Percentiles rank a stretch among this genome's conserved stretches.
Conservation (phyloP, 2,113 vertebrate species). For the Ptilorrhoa leucosticta region DNA sequence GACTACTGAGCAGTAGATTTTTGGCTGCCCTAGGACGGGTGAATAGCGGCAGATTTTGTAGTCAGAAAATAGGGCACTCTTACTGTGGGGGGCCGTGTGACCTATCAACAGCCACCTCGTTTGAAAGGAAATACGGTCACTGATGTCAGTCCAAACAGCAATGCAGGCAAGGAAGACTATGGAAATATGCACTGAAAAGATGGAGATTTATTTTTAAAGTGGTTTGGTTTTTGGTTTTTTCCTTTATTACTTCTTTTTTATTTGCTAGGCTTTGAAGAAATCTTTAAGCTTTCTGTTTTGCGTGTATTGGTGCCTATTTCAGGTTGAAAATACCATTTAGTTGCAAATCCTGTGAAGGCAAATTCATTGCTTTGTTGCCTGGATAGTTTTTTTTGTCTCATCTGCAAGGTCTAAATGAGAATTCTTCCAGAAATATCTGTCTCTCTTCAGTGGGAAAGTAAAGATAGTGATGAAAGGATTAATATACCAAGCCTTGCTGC, state of each 20-base stretch:
- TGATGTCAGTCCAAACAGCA: not conserved
- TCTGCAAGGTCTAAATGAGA: not conserved
- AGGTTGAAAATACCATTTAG: not conserved
- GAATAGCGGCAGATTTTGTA: conserved; percentile 15
- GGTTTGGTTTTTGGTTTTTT: not conserved
- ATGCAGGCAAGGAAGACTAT: not conserved
- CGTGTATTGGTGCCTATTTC: not conserved
- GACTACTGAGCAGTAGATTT: not conserved
- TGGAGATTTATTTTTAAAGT: not conserved
- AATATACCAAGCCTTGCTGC: not conserved
- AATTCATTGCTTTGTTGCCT: not conserved
- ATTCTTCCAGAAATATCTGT: not conserved
- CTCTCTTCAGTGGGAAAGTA: not conserved
- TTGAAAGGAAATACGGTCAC: not conserved
- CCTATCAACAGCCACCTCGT: not conserved
- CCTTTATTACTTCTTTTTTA: not conserved
- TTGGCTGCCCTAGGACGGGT: not conserved
- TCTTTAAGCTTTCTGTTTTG: not conserved
- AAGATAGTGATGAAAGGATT: not conserved
- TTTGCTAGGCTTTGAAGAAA: not conserved
- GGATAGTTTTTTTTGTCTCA: not conserved
- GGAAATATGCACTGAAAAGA: not conserved
- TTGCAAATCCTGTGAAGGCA: not conserved
- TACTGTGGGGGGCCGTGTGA: not conserved
- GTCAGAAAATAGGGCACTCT: not conserved